Percentiles rank a stretch among this genome's conserved stretches.
Evolutionary conservation across 2,888 invertebrate genomes (phyloP).

Genomic region (Parascotia fuliginaria): DNA sequence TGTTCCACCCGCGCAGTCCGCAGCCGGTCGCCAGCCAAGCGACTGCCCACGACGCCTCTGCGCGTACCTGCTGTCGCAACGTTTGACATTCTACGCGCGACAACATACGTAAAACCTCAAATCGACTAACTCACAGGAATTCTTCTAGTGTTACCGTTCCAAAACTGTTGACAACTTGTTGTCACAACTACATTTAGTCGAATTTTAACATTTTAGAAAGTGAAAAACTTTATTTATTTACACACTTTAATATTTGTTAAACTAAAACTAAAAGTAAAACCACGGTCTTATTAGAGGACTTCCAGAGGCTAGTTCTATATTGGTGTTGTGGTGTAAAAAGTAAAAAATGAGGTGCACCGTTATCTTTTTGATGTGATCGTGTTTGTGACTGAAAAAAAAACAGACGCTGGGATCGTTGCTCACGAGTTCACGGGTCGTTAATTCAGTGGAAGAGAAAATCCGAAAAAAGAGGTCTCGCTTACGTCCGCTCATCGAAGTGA

Average conservation of each 20-base stretch:
- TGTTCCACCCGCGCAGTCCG: constrained; percentile 76
- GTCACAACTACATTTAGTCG: constrained; percentile 35
- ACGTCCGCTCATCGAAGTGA: constrained; percentile 79
- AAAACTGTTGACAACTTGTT: constrained; percentile 54
- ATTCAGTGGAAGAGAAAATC: constrained; percentile 68
- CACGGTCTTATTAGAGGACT: constrained; percentile 8
- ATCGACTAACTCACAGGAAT: constrained; percentile 72
- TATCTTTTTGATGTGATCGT: constrained; percentile 68
- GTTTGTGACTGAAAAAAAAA: constrained; percentile 71
- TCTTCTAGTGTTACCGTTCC: constrained; percentile 64
- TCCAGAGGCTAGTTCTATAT: constrained; percentile 17
- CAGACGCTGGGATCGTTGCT: constrained; percentile 66
- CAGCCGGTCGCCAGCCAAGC: constrained; percentile 78
- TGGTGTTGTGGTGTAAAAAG: constrained; percentile 54
- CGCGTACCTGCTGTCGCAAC: constrained; percentile 52
- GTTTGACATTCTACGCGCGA: constrained; percentile 76
- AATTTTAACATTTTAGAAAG: constrained; percentile 45
- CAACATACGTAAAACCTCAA: constrained; percentile 75
- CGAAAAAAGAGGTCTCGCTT: constrained; percentile 69
- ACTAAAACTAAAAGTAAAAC: constrained; percentile 23
- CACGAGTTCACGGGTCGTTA: constrained; percentile 81
- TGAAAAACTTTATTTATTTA: constrained; percentile 58
- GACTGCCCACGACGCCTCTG: constrained; percentile 58
- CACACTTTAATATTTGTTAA: constrained; percentile 29
- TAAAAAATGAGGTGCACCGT: constrained; percentile 44